These are phyloP conservation scores for Napeogenes inachia DNA, from an alignment of 2,888 invertebrate species.

Conservation along the genomic window DNA sequence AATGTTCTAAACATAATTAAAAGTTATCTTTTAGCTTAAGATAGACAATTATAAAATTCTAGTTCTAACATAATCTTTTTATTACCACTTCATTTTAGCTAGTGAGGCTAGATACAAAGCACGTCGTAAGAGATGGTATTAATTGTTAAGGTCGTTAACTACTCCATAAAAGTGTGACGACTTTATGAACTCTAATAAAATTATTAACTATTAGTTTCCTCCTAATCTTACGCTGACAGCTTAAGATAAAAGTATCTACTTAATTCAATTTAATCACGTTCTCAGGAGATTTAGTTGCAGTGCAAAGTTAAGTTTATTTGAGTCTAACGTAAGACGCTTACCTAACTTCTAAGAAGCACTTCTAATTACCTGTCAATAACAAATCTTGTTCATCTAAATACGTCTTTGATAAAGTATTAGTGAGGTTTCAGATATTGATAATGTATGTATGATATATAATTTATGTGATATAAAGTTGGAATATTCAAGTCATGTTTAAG, in stretches of 20 bases:
- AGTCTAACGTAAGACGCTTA: slow-evolving; percentile 1
- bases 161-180: slow-evolving; percentile 3
- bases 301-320: neutral
- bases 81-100: slow-evolving; percentile 1
- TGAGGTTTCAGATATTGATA: neutral
- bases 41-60: neutral
- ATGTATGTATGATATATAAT: neutral
- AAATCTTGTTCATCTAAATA: slow-evolving; percentile 1
- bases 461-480: neutral
- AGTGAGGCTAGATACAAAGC: slow-evolving; percentile 1
- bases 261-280: neutral
- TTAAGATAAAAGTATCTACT: neutral
- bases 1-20: neutral
- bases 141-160: slow-evolving; percentile 4
- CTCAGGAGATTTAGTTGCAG: neutral
- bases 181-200: slow-evolving; percentile 2
- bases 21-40: neutral
- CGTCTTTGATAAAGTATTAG: neutral
- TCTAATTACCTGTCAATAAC: slow-evolving; percentile 2
- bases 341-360: neutral
- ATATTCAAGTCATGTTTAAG: slow-evolving; percentile 11
- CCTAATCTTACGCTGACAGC: neutral
- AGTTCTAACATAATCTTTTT: neutral
- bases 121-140: slow-evolving; percentile 1
- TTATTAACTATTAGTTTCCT: neutral